Evolutionary conservation across 2,113 vertebrate species (phyloP).

Genomic region (Xiphias gladius): DNA sequence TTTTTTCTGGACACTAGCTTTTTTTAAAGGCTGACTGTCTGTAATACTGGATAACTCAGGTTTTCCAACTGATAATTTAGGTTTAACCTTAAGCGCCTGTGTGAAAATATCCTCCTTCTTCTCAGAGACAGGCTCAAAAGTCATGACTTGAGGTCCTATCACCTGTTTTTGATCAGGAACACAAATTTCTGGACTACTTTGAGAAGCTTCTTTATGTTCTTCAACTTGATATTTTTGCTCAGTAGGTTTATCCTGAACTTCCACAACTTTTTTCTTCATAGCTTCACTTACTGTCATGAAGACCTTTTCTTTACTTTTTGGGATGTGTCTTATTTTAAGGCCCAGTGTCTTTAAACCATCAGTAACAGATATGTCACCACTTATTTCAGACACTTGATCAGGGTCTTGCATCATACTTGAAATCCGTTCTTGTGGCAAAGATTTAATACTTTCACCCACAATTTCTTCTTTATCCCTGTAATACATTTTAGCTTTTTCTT

Average conservation of each 20-base stretch:
- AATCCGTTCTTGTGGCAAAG: background rate
- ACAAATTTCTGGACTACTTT: background rate
- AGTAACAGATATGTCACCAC: slow-evolving; percentile 63
- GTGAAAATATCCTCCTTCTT: background rate
- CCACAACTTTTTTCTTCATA: background rate
- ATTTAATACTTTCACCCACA: background rate
- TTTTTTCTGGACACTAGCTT: background rate
- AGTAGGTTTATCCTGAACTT: background rate
- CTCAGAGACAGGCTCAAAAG: background rate
- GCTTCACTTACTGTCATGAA: background rate
- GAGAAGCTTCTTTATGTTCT: background rate
- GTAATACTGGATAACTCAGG: background rate
- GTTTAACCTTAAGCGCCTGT: background rate
- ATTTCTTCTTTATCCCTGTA: background rate
- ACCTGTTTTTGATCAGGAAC: background rate
- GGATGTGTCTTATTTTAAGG: background rate
- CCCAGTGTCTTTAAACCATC: slow-evolving; percentile 42
- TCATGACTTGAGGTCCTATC: background rate
- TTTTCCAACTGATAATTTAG: slow-evolving; percentile 7
- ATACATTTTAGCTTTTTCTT: background rate
- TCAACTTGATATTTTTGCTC: background rate
- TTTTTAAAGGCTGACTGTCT: background rate
- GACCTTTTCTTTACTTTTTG: background rate
- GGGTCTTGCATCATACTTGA: background rate
- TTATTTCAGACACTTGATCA: background rate